Conservation (phyloP, 2,888 invertebrate species). For the Peribatodes rhomboidaria region DNA sequence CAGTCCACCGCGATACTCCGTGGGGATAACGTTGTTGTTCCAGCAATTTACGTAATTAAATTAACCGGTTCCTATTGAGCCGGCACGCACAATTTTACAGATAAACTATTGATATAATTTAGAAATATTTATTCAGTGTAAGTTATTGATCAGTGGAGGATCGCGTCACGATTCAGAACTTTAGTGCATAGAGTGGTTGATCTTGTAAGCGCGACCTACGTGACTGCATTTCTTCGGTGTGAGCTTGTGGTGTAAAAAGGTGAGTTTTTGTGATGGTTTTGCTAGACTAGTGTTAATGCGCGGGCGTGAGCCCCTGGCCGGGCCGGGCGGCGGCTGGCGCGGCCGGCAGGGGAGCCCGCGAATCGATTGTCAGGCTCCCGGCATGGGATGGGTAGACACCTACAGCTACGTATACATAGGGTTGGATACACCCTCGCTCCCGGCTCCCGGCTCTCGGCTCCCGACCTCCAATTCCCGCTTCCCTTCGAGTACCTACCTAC, state of each 20-base stretch:
- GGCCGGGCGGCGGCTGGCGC: slow-evolving; percentile 52
- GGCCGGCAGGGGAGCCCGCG: slow-evolving; percentile 69
- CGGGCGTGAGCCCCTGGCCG: slow-evolving; percentile 61
- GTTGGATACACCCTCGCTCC: slow-evolving; percentile 71
- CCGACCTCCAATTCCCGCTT: slow-evolving; percentile 5
- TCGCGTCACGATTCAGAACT: slow-evolving; percentile 61
- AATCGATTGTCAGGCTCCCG: slow-evolving; percentile 53
- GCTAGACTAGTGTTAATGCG: slow-evolving; percentile 56
- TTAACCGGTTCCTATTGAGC: slow-evolving; percentile 64
- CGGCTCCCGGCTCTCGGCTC: slow-evolving; percentile 36
- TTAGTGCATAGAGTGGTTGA: slow-evolving; percentile 75
- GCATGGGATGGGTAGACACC: slow-evolving; percentile 58
- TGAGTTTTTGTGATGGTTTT: slow-evolving; percentile 74
- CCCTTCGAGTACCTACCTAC: slow-evolving; percentile 44
- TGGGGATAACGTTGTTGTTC: slow-evolving; percentile 66
- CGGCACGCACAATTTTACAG: slow-evolving; percentile 59
- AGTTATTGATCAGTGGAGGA: slow-evolving; percentile 75
- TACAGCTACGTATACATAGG: slow-evolving; percentile 43
- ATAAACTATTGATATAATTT: slow-evolving; percentile 53
- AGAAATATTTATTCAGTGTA: slow-evolving; percentile 63
- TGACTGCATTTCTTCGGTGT: slow-evolving; percentile 77
- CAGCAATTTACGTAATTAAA: slow-evolving; percentile 54
- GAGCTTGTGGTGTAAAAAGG: slow-evolving; percentile 79
- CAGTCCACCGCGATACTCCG: slow-evolving; percentile 82
- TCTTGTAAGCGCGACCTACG: slow-evolving; percentile 80